Percentiles rank a stretch among this genome's conserved stretches.
These are phyloP conservation scores for Zalophus californianus DNA, from an alignment of 2,797 vertebrate genomes.

Conservation along the genomic window DNA sequence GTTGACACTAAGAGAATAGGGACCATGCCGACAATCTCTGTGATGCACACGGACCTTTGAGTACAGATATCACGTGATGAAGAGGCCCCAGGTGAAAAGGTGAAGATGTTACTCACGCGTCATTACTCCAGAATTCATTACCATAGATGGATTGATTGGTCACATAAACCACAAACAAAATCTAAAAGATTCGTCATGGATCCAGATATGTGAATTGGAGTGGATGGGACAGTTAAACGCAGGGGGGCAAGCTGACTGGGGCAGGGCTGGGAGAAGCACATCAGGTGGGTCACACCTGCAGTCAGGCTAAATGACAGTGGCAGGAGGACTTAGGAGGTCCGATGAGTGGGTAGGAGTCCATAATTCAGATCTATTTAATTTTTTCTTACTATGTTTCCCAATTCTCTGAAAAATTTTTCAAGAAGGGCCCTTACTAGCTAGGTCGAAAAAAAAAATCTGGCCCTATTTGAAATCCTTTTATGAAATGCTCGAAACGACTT, in stretches of 20 bases:
- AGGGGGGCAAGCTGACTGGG: rapidly evolving
- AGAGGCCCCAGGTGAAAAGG: background rate
- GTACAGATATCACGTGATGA: background rate
- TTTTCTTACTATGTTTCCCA: background rate
- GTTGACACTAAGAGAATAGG: background rate
- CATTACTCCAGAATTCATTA: background rate
- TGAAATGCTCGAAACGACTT: background rate
- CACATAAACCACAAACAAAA: background rate
- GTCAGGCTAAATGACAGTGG: rapidly evolving
- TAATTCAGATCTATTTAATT: background rate
- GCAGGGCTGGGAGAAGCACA: background rate
- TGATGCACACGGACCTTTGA: background rate
- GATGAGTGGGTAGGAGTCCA: background rate
- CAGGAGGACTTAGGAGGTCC: too few relatives aligned
- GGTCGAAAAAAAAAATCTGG: background rate
- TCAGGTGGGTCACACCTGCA: rapidly evolving
- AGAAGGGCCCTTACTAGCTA: background rate
- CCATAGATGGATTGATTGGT: background rate
- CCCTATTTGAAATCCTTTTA: background rate
- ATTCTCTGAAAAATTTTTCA: conserved; percentile 10
- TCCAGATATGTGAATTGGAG: background rate
- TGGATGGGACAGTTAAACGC: too few relatives aligned
- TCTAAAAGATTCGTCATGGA: background rate
- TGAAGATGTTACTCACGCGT: background rate
- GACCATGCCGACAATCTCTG: background rate